Conservation (phyloP, 37 sponge, comb jelly and placozoan genomes). For the Diacarnus erythraeanus region DNA sequence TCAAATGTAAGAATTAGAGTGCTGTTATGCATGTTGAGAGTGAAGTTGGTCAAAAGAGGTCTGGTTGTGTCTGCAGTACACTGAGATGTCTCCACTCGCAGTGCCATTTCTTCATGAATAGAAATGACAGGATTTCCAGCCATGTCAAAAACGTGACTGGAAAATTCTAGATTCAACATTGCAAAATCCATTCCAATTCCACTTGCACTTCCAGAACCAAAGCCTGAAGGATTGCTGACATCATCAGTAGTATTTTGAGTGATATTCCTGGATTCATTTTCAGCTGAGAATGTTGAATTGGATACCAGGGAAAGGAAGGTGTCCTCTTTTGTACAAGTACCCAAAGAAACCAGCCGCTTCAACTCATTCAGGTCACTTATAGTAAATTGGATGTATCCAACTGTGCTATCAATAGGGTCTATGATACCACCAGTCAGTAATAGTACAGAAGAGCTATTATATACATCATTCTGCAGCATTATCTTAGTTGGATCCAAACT, state of each 20-base stretch:
- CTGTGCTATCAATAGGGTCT: conserved; percentile 44
- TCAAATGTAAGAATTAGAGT: conserved; percentile 79
- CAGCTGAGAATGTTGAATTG: not conserved
- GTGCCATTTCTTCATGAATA: conserved; percentile 19
- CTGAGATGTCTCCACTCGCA: conserved; percentile 14
- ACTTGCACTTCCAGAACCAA: conserved; percentile 26
- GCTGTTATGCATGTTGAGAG: conserved; percentile 73
- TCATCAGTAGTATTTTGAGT: not conserved
- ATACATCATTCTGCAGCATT: conserved; percentile 64
- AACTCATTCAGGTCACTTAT: conserved; percentile 78
- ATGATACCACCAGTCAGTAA: conserved; percentile 65
- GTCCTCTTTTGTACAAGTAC: conserved; percentile 59
- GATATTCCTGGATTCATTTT: not conserved
- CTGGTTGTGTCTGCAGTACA: conserved; percentile 70
- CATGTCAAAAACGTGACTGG: conserved; percentile 76
- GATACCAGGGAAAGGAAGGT: conserved; percentile 56
- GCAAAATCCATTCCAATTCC: not conserved
- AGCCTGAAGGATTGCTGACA: not conserved
- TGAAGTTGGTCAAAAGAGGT: conserved; percentile 65
- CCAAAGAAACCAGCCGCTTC: conserved; percentile 71
- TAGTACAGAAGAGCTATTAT: conserved; percentile 4
- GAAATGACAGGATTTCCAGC: conserved; percentile 53
- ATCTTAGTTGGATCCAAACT: conserved; percentile 58
- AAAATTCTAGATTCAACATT: not conserved
- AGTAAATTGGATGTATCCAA: conserved; percentile 45